These are phyloP conservation scores for Lordiphosa clarofinis DNA, from an alignment of 1,140 invertebrate genomes.

Conservation along the genomic window DNA sequence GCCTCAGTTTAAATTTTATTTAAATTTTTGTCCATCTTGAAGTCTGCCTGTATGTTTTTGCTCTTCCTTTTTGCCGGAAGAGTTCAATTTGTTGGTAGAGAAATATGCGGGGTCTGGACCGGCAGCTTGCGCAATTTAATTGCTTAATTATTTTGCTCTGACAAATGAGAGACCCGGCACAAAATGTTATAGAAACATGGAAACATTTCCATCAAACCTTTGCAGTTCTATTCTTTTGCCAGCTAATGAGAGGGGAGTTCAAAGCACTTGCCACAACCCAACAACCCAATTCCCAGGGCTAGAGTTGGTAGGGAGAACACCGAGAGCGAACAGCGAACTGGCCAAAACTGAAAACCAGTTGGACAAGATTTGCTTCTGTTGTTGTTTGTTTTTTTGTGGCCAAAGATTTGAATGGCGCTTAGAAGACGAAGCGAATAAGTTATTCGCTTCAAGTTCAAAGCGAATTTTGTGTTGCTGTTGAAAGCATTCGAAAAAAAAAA, in stretches of 20 bases:
- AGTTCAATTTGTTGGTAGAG: conserved; percentile 20
- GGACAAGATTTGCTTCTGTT: conserved; percentile 18
- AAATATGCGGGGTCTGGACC: no score
- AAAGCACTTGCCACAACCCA: conserved; percentile 21
- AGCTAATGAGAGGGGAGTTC: conserved; percentile 6
- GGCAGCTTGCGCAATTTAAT: conserved; percentile 13
- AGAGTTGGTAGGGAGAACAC: conserved; percentile 17
- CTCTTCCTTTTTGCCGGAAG: conserved; percentile 15
- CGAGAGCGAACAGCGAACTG: conserved; percentile 7
- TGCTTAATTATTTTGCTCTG: conserved; percentile 23
- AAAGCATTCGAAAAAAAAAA: conserved; percentile 12
- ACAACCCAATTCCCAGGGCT: conserved; percentile 32
- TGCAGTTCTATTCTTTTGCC: conserved; percentile 14
- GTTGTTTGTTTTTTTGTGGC: no score
- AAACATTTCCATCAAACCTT: conserved; percentile 2
- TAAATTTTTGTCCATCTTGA: no score
- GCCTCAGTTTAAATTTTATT: no score
- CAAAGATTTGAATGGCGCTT: conserved; percentile 31
- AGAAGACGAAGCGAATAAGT: conserved; percentile 25
- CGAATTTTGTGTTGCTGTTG: conserved; percentile 1
- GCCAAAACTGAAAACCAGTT: conserved; percentile 24
- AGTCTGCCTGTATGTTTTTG: no score
- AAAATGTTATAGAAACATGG: not conserved
- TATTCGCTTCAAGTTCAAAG: conserved; percentile 45
- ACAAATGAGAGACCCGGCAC: not conserved